Evolutionary conservation across 2,797 vertebrate species (phyloP).

Genomic region (Neosalanx taihuensis): DNA sequence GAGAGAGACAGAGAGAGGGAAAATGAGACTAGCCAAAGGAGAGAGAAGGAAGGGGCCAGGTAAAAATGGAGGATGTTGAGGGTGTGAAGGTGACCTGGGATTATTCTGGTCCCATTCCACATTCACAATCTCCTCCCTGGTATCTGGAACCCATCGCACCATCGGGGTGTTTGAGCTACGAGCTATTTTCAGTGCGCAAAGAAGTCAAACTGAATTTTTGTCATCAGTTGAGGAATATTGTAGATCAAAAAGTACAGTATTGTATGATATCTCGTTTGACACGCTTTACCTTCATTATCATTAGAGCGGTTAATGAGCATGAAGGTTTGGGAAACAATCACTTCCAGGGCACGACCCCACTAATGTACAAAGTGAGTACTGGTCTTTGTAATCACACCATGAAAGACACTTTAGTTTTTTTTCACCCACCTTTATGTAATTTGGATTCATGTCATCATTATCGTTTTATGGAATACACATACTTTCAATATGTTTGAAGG

Average conservation of each 20-base stretch:
- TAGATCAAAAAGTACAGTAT: not conserved
- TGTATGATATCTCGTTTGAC: not conserved
- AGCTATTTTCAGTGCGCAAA: conserved; percentile 40
- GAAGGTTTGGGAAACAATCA: not conserved
- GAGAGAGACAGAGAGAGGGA: conserved; percentile 22
- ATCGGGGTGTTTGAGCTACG: conserved; percentile 34
- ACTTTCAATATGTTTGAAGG: not conserved
- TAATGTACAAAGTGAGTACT: not conserved
- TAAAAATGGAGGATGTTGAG: conserved; percentile 1
- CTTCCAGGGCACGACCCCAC: not conserved
- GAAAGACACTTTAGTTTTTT: no score
- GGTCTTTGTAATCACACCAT: no score
- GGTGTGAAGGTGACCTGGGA: conserved; percentile 64
- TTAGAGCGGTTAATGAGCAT: not conserved
- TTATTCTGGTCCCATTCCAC: conserved; percentile 55
- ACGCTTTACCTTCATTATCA: not conserved
- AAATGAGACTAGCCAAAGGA: not conserved
- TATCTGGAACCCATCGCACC: conserved; percentile 61
- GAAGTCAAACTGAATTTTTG: conserved; percentile 27
- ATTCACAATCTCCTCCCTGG: conserved; percentile 47
- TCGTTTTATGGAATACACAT: not conserved
- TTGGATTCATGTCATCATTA: no score
- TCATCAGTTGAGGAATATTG: conserved; percentile 14
- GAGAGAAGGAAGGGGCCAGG: conserved; percentile 9
- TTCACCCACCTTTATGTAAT: no score